Conservation (phyloP, 2,888 invertebrate genomes). For the Actias luna region DNA sequence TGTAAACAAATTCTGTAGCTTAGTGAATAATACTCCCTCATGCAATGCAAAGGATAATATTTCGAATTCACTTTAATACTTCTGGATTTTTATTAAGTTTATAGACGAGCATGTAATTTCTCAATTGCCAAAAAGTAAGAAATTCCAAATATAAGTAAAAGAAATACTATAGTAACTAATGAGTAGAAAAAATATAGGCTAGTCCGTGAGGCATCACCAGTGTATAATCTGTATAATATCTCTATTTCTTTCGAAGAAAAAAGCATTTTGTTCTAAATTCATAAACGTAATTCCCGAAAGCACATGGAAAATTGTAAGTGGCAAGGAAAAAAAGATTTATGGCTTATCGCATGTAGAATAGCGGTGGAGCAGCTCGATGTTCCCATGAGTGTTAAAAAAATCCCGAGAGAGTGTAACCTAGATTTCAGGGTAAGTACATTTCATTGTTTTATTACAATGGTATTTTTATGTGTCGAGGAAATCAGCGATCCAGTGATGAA, state of each 20-base stretch:
- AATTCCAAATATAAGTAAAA: no score
- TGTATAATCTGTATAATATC: no score
- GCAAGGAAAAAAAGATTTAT: conserved; percentile 6
- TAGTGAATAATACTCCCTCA: no score
- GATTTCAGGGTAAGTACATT: conserved; percentile 9
- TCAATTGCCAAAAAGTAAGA: no score
- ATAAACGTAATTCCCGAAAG: not conserved
- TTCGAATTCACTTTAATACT: no score
- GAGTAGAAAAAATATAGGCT: no score
- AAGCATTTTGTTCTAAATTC: not conserved
- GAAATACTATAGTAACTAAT: no score
- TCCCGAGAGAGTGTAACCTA: conserved; percentile 9
- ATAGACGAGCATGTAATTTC: no score
- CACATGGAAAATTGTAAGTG: conserved; percentile 10
- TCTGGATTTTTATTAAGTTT: no score
- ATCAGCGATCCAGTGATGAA: not conserved
- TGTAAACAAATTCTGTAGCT: no score
- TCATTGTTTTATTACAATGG: conserved; percentile 9
- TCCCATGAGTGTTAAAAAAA: conserved; percentile 16
- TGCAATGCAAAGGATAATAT: no score
- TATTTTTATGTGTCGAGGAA: conserved; percentile 2
- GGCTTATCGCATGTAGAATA: conserved; percentile 10
- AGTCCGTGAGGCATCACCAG: no score
- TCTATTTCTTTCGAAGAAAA: not conserved
- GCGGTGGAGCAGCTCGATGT: not conserved